Percentiles rank a stretch among this genome's conserved stretches.
Conservation (phyloP, 2,113 vertebrate species). For the Cephalophus harveyi region DNA sequence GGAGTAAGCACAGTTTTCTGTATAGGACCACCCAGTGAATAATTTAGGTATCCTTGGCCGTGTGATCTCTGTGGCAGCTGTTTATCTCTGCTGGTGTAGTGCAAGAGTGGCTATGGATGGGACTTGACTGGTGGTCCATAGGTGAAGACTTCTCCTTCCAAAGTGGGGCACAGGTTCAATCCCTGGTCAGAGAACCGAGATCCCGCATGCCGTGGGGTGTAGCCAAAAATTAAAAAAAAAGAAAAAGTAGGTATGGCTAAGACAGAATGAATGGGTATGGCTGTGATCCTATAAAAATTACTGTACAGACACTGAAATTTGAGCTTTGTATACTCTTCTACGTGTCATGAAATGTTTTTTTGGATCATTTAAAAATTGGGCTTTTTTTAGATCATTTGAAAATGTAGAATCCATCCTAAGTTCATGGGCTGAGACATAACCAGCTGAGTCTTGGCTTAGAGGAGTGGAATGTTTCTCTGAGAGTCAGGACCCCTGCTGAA, state of each 20-base stretch:
- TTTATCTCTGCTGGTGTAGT: not conserved
- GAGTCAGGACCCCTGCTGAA: not conserved
- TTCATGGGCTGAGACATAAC: not conserved
- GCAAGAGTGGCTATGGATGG: fast-evolving
- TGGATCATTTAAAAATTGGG: not conserved
- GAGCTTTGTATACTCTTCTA: not conserved
- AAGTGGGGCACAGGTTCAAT: not conserved
- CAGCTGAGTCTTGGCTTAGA: not conserved
- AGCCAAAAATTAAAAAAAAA: not conserved
- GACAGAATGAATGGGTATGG: fast-evolving
- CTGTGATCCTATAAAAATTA: not conserved
- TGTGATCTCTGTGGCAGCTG: fast-evolving
- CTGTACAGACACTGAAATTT: not conserved
- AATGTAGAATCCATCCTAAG: not conserved
- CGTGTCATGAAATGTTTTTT: not conserved
- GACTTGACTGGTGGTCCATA: not conserved
- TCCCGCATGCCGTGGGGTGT: not conserved
- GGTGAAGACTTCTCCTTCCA: not conserved
- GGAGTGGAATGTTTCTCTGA: not conserved
- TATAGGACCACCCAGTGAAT: not conserved
- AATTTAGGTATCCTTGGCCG: fast-evolving
- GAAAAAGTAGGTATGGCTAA: fast-evolving
- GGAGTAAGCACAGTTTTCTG: not conserved
- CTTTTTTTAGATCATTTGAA: not conserved
- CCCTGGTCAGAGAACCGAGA: not conserved